Evolutionary conservation across 2,113 vertebrate genomes (phyloP), one percentile per base, ranked within the genome.

Genomic region (Salminus brasiliensis): DNA sequence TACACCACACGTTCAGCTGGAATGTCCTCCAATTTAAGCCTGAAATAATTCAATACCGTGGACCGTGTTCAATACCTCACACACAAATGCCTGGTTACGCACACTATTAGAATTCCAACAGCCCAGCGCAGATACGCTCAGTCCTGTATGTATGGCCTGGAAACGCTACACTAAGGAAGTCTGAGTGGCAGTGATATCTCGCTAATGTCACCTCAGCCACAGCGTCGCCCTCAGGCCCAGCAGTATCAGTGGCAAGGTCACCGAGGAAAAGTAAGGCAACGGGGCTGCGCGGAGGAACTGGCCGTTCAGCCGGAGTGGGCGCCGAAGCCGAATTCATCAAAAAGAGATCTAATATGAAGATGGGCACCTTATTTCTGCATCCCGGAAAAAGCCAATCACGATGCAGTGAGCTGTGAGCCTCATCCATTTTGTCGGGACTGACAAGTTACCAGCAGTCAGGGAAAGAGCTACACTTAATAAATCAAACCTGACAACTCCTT

Each of bases 401-500:
- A 78, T 16, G 47, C 84, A 84, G 86, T 86, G 84, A 89, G 88
- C 85, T 86, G 85, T 87, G 91, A 88, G 91, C 86, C 81, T 88
- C 89, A 91, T 93, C 88, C 83, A 87, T 93, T 92, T 92, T 66
- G 84, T 78, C 71, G 86, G 90, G 89, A 89, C 90, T 89, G 93
- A 91, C 89, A 89, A 91, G 86, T 88, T 84, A 86, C 86, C 68
- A 66, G 89, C 86, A 88, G 90, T 90, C 88, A 85, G 83, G 82
- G 83, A 76, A 63, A 81, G 82, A 93, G 86, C 78, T 88, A 88
- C 82, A 92, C 90, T 93, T 91, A 90, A 94, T 94, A 94, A 94
- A 94, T 95, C 94, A 94, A 93, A 93, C 87, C 85, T 92, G 93
- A 94, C 95, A 94, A 88, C 86, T 43, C 30, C 85, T 79, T 91